Percentiles rank a stretch among this genome's conserved stretches.
These are phyloP conservation scores for Pterostichus madidus DNA, from an alignment of 2,888 invertebrate genomes.

Conservation along the genomic window DNA sequence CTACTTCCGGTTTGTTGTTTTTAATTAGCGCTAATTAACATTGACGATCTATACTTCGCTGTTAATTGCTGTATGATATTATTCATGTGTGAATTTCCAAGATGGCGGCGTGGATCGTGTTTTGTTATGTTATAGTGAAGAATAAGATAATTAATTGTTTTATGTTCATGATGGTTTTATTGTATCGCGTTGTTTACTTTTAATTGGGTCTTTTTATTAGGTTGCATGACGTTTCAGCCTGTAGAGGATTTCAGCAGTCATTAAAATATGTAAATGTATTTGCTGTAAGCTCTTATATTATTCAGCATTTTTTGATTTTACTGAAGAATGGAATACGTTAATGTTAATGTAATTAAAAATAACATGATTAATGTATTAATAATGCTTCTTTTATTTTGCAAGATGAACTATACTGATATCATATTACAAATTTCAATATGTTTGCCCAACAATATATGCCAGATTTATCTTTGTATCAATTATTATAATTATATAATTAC, in stretches of 20 bases:
- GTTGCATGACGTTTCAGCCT: conserved; percentile 21
- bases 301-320: conserved; percentile 43
- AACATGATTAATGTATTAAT: conserved; percentile 18
- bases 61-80: conserved; percentile 48
- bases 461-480: not conserved
- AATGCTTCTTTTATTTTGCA: not conserved
- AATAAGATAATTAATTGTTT: conserved; percentile 54
- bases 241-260: conserved; percentile 37
- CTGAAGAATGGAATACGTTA: conserved; percentile 23
- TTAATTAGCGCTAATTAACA: conserved; percentile 47
- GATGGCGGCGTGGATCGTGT: conserved; percentile 33
- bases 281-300: conserved; percentile 40
- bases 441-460: not conserved
- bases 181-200: conserved; percentile 47
- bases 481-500: not conserved
- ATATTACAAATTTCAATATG: not conserved
- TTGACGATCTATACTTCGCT: conserved; percentile 44
- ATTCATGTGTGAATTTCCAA: conserved; percentile 55
- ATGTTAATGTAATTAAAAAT: conserved; percentile 36
- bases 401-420: conserved; percentile 14
- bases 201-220: conserved; percentile 49
- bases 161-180: conserved; percentile 50
- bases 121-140: conserved; percentile 43
- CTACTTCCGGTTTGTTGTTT: conserved; percentile 43
- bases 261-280: conserved; percentile 53